Evolutionary conservation across 1,140 invertebrate species (phyloP), one percentile per base, ranked within the genome.

Genomic region (Zaprionus taronus): DNA sequence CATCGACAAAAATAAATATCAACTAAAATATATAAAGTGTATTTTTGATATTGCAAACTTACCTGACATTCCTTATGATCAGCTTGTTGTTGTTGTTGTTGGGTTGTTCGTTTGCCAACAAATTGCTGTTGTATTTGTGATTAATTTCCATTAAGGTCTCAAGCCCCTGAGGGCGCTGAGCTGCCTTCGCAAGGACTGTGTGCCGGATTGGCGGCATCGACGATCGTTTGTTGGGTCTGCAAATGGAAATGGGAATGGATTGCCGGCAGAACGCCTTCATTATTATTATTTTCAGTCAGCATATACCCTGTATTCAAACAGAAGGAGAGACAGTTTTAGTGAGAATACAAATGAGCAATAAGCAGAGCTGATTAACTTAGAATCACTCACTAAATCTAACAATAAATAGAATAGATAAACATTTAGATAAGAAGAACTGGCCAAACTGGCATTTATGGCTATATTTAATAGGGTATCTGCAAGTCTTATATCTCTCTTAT

Each of bases 211-310:
- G 20, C 47, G 20, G 38, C 17, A 53, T 53, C 55, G 63, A 31
- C 26, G 28, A 49, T 22, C 51, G 49, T 20, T 47, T 62, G 62
- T 51, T 20, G 22, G 47, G 47, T 47, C 41, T 47, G 41, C 41
- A 47, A 47, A 47, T 62, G 49, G 62, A 82, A 81, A 71, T 78
- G 72, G 72, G 74, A 83, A 83, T 83, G 80, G 72, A 83, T 83
- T 80, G 80, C 79, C 47, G 55, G 69, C 41, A 72, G 72, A 81
- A 83, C 76, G 81, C 81, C 81, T 83, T 81, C 79, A 78, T 75
- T 82, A 82, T 76, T 76, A 72, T 65, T 76, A 65, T 76, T 57
- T 66, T 56, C 67, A 65, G 64, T 63, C 47, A 20, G 47, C 22
- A 12, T 11, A 51, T 24, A 51, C 47, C 20, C 47, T 14, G 47